A percentile compares a stretch with the other conserved stretches of the same genome.
Conservation (phyloP, 2,113 vertebrate species). For the Leptocoma aspasia region DNA sequence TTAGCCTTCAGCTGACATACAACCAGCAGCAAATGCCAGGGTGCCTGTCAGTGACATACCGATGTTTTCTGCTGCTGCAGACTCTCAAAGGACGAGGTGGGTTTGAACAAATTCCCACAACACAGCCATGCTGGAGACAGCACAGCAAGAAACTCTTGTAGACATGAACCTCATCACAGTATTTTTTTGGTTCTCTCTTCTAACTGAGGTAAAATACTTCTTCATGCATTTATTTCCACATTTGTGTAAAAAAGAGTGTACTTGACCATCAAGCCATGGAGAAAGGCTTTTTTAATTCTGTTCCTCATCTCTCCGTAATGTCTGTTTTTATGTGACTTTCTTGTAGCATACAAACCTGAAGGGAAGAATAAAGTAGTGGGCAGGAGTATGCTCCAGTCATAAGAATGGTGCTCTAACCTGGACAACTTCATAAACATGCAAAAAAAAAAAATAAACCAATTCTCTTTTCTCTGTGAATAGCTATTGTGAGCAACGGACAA, state of each 20-base stretch:
- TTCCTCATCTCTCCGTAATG: not conserved
- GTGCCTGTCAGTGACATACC: not conserved
- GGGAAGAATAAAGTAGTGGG: not conserved
- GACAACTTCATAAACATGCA: not conserved
- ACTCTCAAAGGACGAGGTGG: not conserved
- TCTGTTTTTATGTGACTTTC: not conserved
- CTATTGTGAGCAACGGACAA: not conserved
- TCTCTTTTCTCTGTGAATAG: not conserved
- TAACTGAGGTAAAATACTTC: not conserved
- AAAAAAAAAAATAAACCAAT: not conserved
- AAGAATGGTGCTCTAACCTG: not conserved
- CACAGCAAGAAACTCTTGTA: not conserved
- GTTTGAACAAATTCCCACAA: not conserved
- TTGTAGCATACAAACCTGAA: not conserved
- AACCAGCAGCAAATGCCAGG: slow-evolving; percentile 38
- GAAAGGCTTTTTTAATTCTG: not conserved
- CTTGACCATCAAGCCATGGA: not conserved
- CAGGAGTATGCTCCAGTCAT: not conserved
- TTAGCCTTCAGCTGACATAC: not conserved
- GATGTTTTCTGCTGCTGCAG: not conserved
- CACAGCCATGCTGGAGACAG: not conserved
- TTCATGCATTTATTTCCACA: not conserved
- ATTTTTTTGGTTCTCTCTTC: not conserved
- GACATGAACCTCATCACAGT: not conserved
- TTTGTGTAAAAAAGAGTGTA: not conserved